These are phyloP conservation scores for Drosophila testacea DNA, from an alignment of 2,888 invertebrate species.

Conservation along the genomic window DNA sequence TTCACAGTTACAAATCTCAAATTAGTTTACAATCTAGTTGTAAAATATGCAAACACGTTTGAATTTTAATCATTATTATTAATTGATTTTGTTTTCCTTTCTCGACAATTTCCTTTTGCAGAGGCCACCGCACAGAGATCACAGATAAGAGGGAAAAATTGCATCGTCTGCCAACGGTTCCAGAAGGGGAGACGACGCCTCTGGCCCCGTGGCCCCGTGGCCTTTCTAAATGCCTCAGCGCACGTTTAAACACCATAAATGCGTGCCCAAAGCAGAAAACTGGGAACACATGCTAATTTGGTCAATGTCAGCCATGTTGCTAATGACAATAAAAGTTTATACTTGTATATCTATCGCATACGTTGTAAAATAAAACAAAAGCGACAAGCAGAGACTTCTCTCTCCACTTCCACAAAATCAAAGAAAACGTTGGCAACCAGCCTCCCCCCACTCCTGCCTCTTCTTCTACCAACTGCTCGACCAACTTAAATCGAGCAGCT, in stretches of 20 bases:
- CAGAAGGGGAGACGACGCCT: conserved; percentile 11
- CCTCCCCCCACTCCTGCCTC: conserved; percentile 8
- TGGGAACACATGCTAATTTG: conserved; percentile 80
- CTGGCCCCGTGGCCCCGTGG: conserved; percentile 21
- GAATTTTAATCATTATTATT: conserved; percentile 9
- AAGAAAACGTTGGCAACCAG: conserved; percentile 19
- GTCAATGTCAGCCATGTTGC: conserved; percentile 79
- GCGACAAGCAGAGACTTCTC: conserved; percentile 1
- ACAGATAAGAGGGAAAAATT: conserved; percentile 34
- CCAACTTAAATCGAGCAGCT: background rate
- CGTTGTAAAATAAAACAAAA: conserved; percentile 82
- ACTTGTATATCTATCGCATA: conserved; percentile 82
- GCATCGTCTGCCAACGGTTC: conserved; percentile 4
- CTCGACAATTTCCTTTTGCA: conserved; percentile 21
- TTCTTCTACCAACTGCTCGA: conserved; percentile 2
- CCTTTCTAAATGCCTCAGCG: conserved; percentile 64
- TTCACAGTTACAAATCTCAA: too few relatives aligned
- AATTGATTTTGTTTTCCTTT: background rate
- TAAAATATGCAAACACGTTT: too few relatives aligned
- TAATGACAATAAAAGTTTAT: conserved; percentile 79
- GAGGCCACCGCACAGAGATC: conserved; percentile 29
- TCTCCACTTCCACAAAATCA: conserved; percentile 10
- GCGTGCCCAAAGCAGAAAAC: conserved; percentile 82
- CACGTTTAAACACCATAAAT: conserved; percentile 80
- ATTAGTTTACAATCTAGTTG: too few relatives aligned